Evolutionary conservation across 1,140 invertebrate species (phyloP), one percentile per base, ranked within the genome.

Genomic region (Trichonephila clavata): DNA sequence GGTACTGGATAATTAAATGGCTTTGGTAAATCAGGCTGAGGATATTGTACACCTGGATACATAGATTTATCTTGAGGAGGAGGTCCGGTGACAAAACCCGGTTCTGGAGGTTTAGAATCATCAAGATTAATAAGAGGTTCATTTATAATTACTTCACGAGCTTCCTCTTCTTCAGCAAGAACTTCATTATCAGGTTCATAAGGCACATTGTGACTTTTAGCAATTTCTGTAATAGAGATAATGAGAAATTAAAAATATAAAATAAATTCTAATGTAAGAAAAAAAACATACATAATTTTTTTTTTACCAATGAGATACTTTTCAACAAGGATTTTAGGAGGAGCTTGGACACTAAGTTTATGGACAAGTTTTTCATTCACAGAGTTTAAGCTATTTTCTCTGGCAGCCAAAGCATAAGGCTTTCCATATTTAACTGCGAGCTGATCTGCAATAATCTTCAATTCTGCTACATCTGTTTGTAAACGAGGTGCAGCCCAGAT

Each of bases 301-400:
- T 16, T 39, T 71, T 93, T 88, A 95, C 94, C 94, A 95, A 99
- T 98, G 32, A 99, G 96, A 96, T 99, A 99, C 95, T 98, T 98
- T 95, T 99, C 99, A 80, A 99, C 98, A 16, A 99, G 96, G 90
- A 99, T 96, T 95, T 99, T 99, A 0, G 99, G 98, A 5, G 99
- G 99, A 71, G 98, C 98, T 95, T 99, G 98, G 5, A 99, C 97
- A 65, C 98, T 97, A 95, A 99, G 96, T 96, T 99, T 99, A 95
- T 99, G 98, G 95, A 99, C 99, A 10, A 99, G 95, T 96, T 99
- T 99, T 94, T 99, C 98, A 95, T 98, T 99, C 50, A 99, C 98
- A 57, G 98, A 98, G 91, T 97, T 97, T 13, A 98, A 96, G 20
- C 97, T 96, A 95, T 98, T 97, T 94, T 97, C 97, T 91, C 97